Evolutionary conservation across 2,888 invertebrate species (phyloP), one percentile per base, ranked within the genome.

Genomic region (Auanema sp.): DNA sequence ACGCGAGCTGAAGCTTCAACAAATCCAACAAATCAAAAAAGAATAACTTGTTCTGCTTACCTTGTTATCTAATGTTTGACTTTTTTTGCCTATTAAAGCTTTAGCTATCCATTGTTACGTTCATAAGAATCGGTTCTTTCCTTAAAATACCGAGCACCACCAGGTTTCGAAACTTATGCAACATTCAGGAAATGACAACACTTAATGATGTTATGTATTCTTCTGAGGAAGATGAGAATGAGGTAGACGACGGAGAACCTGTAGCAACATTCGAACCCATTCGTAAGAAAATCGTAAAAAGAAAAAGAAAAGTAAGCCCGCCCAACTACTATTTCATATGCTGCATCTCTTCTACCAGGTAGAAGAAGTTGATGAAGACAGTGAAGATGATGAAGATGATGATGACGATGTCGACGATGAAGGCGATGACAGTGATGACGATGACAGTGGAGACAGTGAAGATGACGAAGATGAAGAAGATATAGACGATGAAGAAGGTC

Each of bases 161-260:
- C 8, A 3, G 33, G 8, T 5, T 33, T 8, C 33, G 33, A 33
- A 33, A 5, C 33, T 33, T 8, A 33, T 33, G 4, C 3, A 33
- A 33, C 33, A 8, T 47, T 33, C 24, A 12, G 42, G 51, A 47
- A 65, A 72, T 70, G 71, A 47, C 64, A 2, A 61, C 66, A 41
- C 55, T 71, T n/a, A 62, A 57, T 12, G 69, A 73, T 40, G 70
- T 63, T 1, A 65, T 72, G 24, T 50, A 68, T 6, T 71, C 71
- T 12, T 65, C 66, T 23, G 62, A 64, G 24, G 72, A 71, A 33
- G 69, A 69, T 0, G 60, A 58, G 11, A 33, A 44, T 16, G 54
- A 58, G 24, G 41, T 41, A 10, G 58, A 52, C 24, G 68, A 65
- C 11, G 60, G 56, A n/a, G 65, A 63, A 18, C 43, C 54, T 16